Evolutionary conservation across 1,140 invertebrate genomes (phyloP), one percentile per base, ranked within the genome.

Genomic region (Achatina immaculata): DNA sequence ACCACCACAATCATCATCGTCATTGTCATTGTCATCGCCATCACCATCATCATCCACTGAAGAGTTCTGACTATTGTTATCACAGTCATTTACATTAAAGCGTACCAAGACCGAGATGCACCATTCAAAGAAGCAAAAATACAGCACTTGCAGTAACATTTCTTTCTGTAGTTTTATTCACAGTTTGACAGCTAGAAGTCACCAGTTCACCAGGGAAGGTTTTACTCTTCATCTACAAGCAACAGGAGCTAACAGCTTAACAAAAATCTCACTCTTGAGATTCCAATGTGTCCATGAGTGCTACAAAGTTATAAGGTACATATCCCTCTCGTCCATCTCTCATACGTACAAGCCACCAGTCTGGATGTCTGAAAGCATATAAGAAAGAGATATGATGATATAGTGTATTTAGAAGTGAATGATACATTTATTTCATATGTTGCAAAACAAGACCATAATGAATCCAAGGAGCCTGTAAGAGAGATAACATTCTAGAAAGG

Each of bases 291-390:
- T 88, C 81, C 51, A 88, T 84, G 0, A 84, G 55, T 48, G 86
- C 88, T 1, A 91, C 89, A 78, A 90, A 91, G 81, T 90, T 90
- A 38, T 83, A 80, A 24, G 89, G 90, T 24, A 91, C 89, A 81
- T 90, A 91, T 38, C 90, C 90, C 48, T 87, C 83, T 16, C 24
- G 34, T 28, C 82, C 80, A 58, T 80, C 79, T 21, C 82, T 68
- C 78, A 90, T 87, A 42, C 80, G 66, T 19, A 88, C 90, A 55
- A 86, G 79, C 87, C 88, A 90, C 90, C 90, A 91, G 69, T 78
- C 76, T 7, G 76, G 24, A 34, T 78, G 76, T n/a, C 76, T 78
- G 65, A 42, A 2, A 40, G 68, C 24, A 68, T 36, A 45, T n/a
- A 42, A 77, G 45, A 51, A 36, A 51, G 51, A 77, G n/a, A 51